Evolutionary conservation across 2,888 invertebrate species (phyloP).

Genomic region (Aleiodes leptofemur): DNA sequence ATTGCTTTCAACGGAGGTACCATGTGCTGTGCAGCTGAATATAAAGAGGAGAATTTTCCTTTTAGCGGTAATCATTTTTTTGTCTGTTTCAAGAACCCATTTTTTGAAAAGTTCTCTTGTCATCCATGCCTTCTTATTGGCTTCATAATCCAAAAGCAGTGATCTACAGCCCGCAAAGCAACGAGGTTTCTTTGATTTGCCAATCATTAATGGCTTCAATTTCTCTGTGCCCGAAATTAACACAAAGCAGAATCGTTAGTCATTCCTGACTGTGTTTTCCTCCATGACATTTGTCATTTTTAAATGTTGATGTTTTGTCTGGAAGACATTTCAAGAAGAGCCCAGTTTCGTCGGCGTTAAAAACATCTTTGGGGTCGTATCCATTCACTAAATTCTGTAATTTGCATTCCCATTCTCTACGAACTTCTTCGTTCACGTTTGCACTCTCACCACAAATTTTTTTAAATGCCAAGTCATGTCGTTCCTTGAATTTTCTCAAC

Average conservation of each 20-base stretch:
- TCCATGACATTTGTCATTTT: constrained; percentile 63
- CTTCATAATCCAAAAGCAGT: constrained; percentile 61
- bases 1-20: constrained; percentile 58
- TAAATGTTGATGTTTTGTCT: constrained; percentile 59
- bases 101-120: constrained; percentile 59
- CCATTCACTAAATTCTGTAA: too few species aligned
- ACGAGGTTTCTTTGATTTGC: constrained; percentile 64
- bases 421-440: too few species aligned
- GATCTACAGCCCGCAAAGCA: constrained; percentile 60
- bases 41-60: too few species aligned
- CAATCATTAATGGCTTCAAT: constrained; percentile 63
- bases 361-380: too few species aligned
- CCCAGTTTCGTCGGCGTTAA: too few species aligned
- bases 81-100: constrained; percentile 45
- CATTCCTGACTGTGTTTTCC: constrained; percentile 57
- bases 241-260: too few species aligned
- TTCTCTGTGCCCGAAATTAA: constrained; percentile 59
- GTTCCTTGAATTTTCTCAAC: background rate
- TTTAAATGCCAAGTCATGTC: too few species aligned
- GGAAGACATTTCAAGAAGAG: constrained; percentile 59
- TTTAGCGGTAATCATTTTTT: too few species aligned
- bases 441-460: too few species aligned
- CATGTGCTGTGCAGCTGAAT: background rate
- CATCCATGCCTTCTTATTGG: constrained; percentile 68
- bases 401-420: too few species aligned